A percentile compares a stretch with the other conserved stretches of the same genome.
Evolutionary conservation across 2,888 invertebrate species (phyloP).

Genomic region (Xanthostigma xanthostigma): DNA sequence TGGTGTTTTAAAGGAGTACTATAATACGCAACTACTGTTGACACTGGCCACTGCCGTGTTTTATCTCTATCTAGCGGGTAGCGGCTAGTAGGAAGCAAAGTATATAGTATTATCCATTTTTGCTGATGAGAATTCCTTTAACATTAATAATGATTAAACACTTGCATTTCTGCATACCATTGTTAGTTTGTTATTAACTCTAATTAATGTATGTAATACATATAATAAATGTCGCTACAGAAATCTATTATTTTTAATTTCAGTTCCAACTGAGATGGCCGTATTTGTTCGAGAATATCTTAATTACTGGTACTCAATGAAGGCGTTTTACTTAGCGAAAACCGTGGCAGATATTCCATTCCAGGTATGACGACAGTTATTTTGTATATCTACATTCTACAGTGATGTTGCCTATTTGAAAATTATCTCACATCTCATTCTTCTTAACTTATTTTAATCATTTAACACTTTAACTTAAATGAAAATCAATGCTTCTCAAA

Average conservation of each 20-base stretch:
- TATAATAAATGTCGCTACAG: too few relatives aligned
- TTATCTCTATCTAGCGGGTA: too few relatives aligned
- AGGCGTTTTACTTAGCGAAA: conserved; percentile 92
- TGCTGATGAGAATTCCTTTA: too few relatives aligned
- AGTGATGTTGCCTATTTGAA: not conserved
- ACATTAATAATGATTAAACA: too few relatives aligned
- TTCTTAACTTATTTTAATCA: not conserved
- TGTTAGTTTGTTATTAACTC: too few relatives aligned
- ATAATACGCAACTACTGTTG: too few relatives aligned
- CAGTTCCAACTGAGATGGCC: conserved; percentile 92
- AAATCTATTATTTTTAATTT: conserved; percentile 21
- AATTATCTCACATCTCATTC: not conserved
- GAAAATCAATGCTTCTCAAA: not conserved
- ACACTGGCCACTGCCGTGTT: too few relatives aligned
- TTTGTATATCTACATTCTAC: not conserved
- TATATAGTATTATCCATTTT: too few relatives aligned
- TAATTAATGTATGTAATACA: too few relatives aligned
- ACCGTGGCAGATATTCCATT: conserved; percentile 94
- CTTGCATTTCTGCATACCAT: too few relatives aligned
- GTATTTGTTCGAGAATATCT: conserved; percentile 90
- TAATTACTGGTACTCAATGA: conserved; percentile 93
- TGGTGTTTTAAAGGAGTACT: too few relatives aligned
- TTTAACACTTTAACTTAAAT: not conserved
- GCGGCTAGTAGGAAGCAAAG: too few relatives aligned
- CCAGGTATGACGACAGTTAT: conserved; percentile 47